Percentiles rank a stretch among this genome's conserved stretches.
These are phyloP conservation scores for Grapholita molesta DNA, from an alignment of 1,140 invertebrate species.

Conservation along the genomic window DNA sequence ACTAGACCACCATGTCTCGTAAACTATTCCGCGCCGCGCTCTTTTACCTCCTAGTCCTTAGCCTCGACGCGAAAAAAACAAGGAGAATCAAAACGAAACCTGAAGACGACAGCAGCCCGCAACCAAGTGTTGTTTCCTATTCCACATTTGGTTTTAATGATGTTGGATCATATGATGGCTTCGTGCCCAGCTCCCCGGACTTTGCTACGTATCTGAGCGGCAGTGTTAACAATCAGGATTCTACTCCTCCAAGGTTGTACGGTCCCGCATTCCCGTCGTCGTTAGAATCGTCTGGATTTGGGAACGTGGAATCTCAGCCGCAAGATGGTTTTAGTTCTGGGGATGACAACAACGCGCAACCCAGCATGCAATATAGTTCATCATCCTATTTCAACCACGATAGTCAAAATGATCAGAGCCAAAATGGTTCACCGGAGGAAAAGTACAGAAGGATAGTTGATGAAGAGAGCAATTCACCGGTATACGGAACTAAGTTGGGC, in stretches of 20 bases:
- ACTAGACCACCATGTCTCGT: slow-evolving; percentile 50
- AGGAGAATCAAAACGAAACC: slow-evolving; percentile 46
- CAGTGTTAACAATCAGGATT: slow-evolving; percentile 41
- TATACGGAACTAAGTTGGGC: slow-evolving; percentile 61
- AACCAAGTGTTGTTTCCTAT: slow-evolving; percentile 63
- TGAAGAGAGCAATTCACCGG: slow-evolving; percentile 40
- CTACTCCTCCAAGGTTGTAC: slow-evolving; percentile 52
- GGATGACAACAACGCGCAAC: slow-evolving; percentile 34
- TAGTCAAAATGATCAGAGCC: slow-evolving; percentile 17
- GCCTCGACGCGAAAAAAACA: slow-evolving; percentile 46
- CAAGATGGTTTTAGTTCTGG: slow-evolving; percentile 29
- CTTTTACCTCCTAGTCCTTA: slow-evolving; percentile 39
- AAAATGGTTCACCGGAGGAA: slow-evolving; percentile 3
- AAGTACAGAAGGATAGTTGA: slow-evolving; percentile 23
- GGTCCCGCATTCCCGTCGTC: slow-evolving; percentile 65
- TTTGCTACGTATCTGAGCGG: slow-evolving; percentile 47
- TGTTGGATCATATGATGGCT: slow-evolving; percentile 58
- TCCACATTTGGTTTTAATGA: slow-evolving; percentile 69
- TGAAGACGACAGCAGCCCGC: slow-evolving; percentile 45
- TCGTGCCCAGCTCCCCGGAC: slow-evolving; percentile 63
- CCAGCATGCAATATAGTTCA: slow-evolving; percentile 43
- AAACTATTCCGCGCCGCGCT: slow-evolving; percentile 45
- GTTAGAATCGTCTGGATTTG: slow-evolving; percentile 44
- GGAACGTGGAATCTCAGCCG: slow-evolving; percentile 34
- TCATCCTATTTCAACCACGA: slow-evolving; percentile 47